phyloP scores from a whole-genome alignment of 2,113 vertebrate genomes.

The Morone chrysops region DNA sequence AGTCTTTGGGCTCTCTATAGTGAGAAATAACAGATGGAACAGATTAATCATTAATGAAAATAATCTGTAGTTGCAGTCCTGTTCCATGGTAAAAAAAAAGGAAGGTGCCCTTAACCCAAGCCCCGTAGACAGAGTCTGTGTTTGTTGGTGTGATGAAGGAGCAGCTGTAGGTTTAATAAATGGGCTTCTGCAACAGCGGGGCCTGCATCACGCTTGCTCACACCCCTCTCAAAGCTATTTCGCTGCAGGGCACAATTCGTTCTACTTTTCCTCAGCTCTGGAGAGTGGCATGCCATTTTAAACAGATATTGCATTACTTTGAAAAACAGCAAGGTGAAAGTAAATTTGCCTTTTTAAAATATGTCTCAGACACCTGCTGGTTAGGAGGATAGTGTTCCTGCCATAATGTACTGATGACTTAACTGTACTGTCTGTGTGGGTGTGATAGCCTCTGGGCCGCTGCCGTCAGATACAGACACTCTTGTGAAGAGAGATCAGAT shows the following conservation, averaged over 20 bases:
- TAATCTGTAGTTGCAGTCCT: neutral
- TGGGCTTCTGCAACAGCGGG: conserved; percentile 66
- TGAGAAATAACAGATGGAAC: neutral
- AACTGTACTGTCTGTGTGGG: conserved; percentile 56
- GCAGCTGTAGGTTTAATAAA: conserved; percentile 77
- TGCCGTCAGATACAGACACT: conserved; percentile 48
- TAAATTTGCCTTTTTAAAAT: conserved; percentile 53
- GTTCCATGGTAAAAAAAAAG: conserved; percentile 19
- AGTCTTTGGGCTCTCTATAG: neutral
- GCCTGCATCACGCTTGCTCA: conserved; percentile 54
- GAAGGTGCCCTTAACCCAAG: conserved; percentile 29
- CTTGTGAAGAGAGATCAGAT: conserved; percentile 48
- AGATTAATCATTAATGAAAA: neutral
- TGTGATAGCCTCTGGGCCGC: conserved; percentile 49
- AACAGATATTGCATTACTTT: conserved; percentile 64
- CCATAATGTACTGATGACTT: conserved; percentile 54
- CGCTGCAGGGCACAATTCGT: conserved; percentile 78
- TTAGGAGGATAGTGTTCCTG: conserved; percentile 51
- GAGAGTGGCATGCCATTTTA: conserved; percentile 74
- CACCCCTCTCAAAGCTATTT: conserved; percentile 73
- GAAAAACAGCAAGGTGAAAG: conserved; percentile 69
- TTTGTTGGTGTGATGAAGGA: conserved; percentile 60
- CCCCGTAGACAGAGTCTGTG: conserved; percentile 13
- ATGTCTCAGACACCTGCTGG: conserved; percentile 55
- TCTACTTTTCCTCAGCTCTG: conserved; percentile 78